These are phyloP conservation scores for Myotis planiceps DNA, from an alignment of 2,797 vertebrate genomes.

Conservation along the genomic window DNA sequence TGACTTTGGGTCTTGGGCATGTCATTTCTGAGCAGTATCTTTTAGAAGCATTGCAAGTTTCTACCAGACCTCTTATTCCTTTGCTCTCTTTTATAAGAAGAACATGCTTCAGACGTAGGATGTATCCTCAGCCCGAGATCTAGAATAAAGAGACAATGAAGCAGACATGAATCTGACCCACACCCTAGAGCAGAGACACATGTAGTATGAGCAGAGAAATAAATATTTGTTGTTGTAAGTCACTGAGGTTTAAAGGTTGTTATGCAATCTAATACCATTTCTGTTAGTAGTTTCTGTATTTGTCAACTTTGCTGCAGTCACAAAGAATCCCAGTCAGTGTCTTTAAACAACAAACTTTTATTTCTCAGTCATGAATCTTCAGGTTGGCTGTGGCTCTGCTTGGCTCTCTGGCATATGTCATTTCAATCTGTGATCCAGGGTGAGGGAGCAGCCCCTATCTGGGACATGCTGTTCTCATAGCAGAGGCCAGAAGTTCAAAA, in stretches of 20 bases:
- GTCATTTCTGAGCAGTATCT: constrained; percentile 37
- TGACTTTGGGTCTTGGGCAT: constrained; percentile 7
- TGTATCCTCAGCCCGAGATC: background rate
- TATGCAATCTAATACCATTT: constrained; percentile 3
- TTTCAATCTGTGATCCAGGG: constrained; percentile 27
- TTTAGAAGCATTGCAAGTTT: background rate
- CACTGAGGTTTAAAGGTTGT: constrained; percentile 27
- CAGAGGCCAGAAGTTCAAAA: constrained; percentile 13
- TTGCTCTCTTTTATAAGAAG: background rate
- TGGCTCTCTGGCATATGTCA: constrained; percentile 40
- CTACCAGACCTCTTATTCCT: background rate
- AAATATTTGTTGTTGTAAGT: constrained; percentile 46
- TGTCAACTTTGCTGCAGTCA: constrained; percentile 49
- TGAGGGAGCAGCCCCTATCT: background rate
- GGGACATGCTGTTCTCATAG: constrained; percentile 11
- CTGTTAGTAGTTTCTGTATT: constrained; percentile 38
- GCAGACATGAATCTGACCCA: constrained; percentile 23
- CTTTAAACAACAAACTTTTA: background rate
- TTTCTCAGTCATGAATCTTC: constrained; percentile 31
- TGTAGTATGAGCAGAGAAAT: constrained; percentile 34
- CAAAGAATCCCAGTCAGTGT: constrained; percentile 19
- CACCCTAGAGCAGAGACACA: background rate
- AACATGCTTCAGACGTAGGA: background rate
- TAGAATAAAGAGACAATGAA: background rate
- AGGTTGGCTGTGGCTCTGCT: background rate